phyloP scores from a whole-genome alignment of 2,797 vertebrate species.

The Crocidura indochinensis region DNA sequence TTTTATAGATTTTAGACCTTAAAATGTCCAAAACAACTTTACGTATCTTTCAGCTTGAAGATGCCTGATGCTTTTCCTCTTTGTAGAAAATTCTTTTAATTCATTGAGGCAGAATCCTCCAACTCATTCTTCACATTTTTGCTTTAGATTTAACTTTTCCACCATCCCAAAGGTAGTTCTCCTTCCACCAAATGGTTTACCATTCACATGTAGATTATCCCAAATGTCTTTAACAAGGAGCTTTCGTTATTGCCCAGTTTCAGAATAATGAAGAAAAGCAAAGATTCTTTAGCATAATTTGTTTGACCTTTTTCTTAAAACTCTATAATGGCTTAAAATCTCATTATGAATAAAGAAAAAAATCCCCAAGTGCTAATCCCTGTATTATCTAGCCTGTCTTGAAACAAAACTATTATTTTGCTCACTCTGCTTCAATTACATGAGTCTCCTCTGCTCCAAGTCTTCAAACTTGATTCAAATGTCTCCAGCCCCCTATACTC shows the following conservation, averaged over 20 bases:
- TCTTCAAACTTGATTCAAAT: too few species aligned
- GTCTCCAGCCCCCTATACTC: neutral
- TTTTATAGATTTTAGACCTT: neutral
- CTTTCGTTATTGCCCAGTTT: neutral
- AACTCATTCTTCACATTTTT: neutral
- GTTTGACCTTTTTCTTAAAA: neutral
- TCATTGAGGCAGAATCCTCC: neutral
- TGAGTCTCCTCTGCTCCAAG: neutral
- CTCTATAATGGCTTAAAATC: neutral
- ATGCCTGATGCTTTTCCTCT: neutral
- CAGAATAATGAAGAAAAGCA: neutral
- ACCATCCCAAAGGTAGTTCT: neutral
- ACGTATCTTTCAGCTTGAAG: neutral
- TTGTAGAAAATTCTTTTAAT: neutral
- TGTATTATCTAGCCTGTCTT: rapidly evolving
- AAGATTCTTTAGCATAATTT: neutral
- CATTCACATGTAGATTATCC: neutral
- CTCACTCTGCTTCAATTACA: neutral
- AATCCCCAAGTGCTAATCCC: neutral
- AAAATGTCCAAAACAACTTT: neutral
- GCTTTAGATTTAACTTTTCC: neutral
- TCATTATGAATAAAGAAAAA: neutral
- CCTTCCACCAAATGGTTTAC: neutral
- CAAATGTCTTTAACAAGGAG: neutral
- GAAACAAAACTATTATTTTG: neutral